Base-by-base conservation (phyloP, 2,888 invertebrate genomes). In the Drosophila suboccidentalis region DNA sequence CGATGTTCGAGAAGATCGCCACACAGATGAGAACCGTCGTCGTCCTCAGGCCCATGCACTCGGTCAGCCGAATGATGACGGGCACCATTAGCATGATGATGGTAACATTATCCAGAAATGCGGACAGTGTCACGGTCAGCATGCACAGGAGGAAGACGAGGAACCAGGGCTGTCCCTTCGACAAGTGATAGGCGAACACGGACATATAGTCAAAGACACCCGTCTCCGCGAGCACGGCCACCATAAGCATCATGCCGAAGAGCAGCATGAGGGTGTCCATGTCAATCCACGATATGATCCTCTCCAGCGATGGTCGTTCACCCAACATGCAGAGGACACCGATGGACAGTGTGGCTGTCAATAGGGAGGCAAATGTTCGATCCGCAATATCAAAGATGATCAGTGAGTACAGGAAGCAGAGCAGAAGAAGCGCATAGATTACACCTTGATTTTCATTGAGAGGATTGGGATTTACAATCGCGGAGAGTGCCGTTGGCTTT, bases 1-100 rank as follows among this genome's bases (percentile, higher is more conserved):
- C 98, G 49, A 98, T 96, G 89, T 98, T 98, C 10, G 97, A 97
- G 91, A 96, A 98, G 71, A 98, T 94, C 15, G 97, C 95, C 94
- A 97, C 96, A 0, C 96, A 95, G 92, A 97, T 97, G 59, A 98
- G 92, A 13, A 98, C 95, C 0, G 96, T 96, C 0, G 96, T 96
- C 0, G 98, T 97, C 89, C 97, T 96, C 51, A 98, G 90, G 77
- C 96, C 95, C 94, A 97, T 96, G 29, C 97, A 97, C 92, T 98
- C 98, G 89, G 97, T 97, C 13, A 98, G 94, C 92, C 95, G 94
- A 70, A 97, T 96, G 0, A 95, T 96, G 9, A 96, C 95, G 0
- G 96, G 96, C 2, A 96, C 95, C 93, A 96, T 95, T 4, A 97
- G 92, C 39, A 96, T 91, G 26, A 96, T 94, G 1, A 96, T 96